Percentiles rank a stretch among this genome's conserved stretches.
Evolutionary conservation across 2,888 invertebrate species (phyloP).

Genomic region (Chymomyza caudatula): DNA sequence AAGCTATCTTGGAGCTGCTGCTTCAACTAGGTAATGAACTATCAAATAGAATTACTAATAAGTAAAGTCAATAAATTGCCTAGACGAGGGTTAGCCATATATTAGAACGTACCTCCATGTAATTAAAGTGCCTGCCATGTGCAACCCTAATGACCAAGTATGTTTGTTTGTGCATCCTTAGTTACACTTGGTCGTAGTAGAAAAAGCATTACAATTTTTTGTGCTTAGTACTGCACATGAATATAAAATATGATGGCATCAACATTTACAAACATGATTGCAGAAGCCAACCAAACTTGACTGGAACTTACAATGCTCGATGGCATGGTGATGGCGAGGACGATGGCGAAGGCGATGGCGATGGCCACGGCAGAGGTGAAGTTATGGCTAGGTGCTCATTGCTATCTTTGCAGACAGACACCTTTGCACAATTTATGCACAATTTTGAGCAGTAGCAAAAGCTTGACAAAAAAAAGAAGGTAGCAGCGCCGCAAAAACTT

Average conservation of each 20-base stretch:
- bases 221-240: conserved; percentile 46
- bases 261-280: background rate
- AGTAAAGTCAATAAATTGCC: background rate
- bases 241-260: conserved; percentile 53
- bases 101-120: conserved; percentile 18
- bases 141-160: conserved; percentile 48
- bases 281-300: background rate
- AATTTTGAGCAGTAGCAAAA: conserved; percentile 36
- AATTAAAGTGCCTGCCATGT: conserved; percentile 30
- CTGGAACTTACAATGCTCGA: no score
- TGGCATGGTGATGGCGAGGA: background rate
- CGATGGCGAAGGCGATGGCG: background rate
- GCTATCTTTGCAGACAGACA: conserved; percentile 59
- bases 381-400: conserved; percentile 13
- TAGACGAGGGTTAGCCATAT: background rate
- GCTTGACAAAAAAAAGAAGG: conserved; percentile 30
- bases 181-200: conserved; percentile 32
- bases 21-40: conserved; percentile 15
- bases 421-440: conserved; percentile 64
- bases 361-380: background rate
- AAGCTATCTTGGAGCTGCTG: background rate
- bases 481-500: conserved; percentile 53
- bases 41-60: conserved; percentile 40
- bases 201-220: conserved; percentile 24
- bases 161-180: conserved; percentile 38